phyloP scores from a whole-genome alignment of 2,888 invertebrate species.

The Gerris lacustris region DNA sequence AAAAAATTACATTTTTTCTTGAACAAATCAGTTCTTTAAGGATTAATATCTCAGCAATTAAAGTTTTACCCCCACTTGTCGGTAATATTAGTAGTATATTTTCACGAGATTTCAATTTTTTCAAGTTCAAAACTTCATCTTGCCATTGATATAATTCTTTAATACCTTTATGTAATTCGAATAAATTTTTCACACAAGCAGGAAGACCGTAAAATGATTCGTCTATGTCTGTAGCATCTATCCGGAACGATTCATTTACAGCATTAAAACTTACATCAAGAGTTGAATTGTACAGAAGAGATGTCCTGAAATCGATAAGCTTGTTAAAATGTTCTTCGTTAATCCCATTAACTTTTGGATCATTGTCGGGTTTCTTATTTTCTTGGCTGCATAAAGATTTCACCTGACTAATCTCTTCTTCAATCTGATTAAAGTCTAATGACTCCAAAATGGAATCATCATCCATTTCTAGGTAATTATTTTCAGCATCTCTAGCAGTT shows the following conservation, averaged over 20 bases:
- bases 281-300: background rate
- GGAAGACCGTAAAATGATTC: constrained; percentile 66
- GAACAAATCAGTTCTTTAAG: constrained; percentile 68
- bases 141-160: constrained; percentile 77
- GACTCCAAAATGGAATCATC: background rate
- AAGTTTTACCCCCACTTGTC: constrained; percentile 93
- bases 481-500: too few species aligned
- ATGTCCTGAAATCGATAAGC: background rate
- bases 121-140: constrained; percentile 70
- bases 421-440: background rate
- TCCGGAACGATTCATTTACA: background rate
- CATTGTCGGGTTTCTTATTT: background rate
- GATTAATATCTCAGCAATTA: constrained; percentile 92
- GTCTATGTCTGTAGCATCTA: constrained; percentile 5
- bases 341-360: background rate
- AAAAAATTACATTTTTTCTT: constrained; percentile 71
- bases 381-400: background rate
- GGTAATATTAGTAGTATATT: constrained; percentile 89
- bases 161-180: constrained; percentile 65
- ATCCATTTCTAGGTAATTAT: too few species aligned
- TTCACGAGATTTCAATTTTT: constrained; percentile 54
- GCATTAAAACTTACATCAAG: background rate
- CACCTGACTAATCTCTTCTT: background rate
- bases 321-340: background rate
- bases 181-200: constrained; percentile 51